A percentile compares a stretch with the other conserved stretches of the same genome.
These are phyloP conservation scores for Cisticola juncidis DNA, from an alignment of 2,113 vertebrate species.

Conservation along the genomic window DNA sequence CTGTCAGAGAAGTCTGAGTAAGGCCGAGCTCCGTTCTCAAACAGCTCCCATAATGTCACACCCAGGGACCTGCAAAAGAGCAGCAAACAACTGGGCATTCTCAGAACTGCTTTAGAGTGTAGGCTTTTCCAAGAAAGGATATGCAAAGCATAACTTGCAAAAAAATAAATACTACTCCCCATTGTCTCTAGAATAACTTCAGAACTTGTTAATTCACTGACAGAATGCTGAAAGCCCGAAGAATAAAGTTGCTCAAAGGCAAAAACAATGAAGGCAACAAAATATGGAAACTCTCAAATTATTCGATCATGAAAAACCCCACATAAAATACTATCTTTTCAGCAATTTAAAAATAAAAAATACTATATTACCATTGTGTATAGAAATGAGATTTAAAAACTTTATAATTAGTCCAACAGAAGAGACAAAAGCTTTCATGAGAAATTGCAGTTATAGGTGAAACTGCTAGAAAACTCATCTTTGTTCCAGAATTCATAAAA, in stretches of 20 bases:
- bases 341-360: neutral
- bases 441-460: neutral
- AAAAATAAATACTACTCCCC: neutral
- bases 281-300: neutral
- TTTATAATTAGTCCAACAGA: neutral
- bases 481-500: neutral
- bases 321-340: neutral
- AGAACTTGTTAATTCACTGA: neutral
- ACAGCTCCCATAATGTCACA: conserved; percentile 93
- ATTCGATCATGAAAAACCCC: neutral
- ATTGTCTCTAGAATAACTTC: neutral
- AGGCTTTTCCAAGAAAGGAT: neutral
- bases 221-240: neutral
- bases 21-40: conserved; percentile 84
- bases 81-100: neutral
- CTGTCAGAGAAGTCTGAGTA: conserved; percentile 85
- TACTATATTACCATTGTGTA: neutral
- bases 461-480: neutral
- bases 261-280: neutral
- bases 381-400: neutral
- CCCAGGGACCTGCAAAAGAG: conserved; percentile 85
- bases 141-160: neutral
- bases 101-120: neutral
- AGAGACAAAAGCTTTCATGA: neutral
- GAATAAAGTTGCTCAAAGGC: neutral